phyloP scores from a whole-genome alignment of 2,113 vertebrate species.

The Pelvicachromis taeniatus region DNA sequence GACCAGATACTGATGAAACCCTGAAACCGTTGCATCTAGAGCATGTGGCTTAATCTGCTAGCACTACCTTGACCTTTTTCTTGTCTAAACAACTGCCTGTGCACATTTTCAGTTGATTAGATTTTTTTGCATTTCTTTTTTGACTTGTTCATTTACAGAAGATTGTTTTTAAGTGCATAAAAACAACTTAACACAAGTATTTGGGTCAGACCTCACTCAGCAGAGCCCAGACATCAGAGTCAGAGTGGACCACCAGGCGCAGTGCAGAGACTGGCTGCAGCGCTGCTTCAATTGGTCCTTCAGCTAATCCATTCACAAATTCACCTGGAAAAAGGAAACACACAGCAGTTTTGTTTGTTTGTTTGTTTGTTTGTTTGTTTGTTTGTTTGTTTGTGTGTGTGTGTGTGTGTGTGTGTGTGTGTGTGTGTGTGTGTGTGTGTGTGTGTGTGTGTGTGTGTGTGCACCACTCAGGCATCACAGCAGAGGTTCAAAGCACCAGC shows the following conservation, averaged over 20 bases:
- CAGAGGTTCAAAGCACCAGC: not conserved
- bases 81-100: not conserved
- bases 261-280: constrained; percentile 75
- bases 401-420: not conserved
- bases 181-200: not conserved
- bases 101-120: not conserved
- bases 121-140: not conserved
- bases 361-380: not conserved
- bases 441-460: too few species aligned
- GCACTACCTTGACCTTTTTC: not conserved
- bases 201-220: constrained; percentile 75
- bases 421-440: fast-evolving
- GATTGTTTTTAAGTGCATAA: not conserved
- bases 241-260: constrained; percentile 70
- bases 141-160: not conserved
- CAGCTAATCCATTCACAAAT: constrained; percentile 77
- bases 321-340: constrained; percentile 54
- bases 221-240: constrained; percentile 77
- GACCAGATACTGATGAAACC: not conserved
- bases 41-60: not conserved
- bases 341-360: not conserved
- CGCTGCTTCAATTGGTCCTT: constrained; percentile 51
- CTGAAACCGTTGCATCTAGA: not conserved
- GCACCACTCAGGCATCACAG: not conserved
- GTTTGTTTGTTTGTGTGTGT: not conserved